Percentiles rank a stretch among this genome's conserved stretches.
Evolutionary conservation across 2,113 vertebrate genomes (phyloP).

Genomic region (Leptocoma aspasia): DNA sequence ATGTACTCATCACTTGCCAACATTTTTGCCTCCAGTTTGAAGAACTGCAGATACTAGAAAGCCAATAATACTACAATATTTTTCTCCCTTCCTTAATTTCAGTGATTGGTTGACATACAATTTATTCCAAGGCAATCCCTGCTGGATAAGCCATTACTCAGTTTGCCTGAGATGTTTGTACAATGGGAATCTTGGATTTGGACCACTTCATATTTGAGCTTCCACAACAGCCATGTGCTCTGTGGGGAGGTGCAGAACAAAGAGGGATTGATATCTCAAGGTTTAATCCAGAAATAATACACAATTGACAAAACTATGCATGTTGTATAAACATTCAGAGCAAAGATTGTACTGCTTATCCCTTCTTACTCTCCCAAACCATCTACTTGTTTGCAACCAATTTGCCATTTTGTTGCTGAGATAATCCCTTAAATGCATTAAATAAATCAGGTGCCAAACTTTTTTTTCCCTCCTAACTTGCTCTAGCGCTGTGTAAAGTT

Average conservation of each 20-base stretch:
- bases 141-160: neutral
- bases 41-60: neutral
- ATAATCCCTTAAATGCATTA: conserved; percentile 25
- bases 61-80: neutral
- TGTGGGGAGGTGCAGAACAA: neutral
- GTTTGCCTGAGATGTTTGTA: neutral
- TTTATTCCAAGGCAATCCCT: neutral
- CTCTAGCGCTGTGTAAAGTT: neutral
- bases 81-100: neutral
- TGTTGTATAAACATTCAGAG: conserved; percentile 18
- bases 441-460: neutral
- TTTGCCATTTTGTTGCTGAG: neutral
- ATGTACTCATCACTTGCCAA: neutral
- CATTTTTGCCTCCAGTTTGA: neutral
- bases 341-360: conserved; percentile 16
- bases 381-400: neutral
- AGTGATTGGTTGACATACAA: neutral
- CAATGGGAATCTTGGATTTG: neutral
- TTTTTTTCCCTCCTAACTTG: neutral
- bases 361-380: conserved; percentile 30
- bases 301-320: neutral
- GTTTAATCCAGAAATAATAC: conserved; percentile 46
- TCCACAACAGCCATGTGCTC: neutral
- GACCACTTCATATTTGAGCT: neutral
- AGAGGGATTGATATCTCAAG: neutral